These are phyloP conservation scores for Cyanoderma ruficeps DNA, from an alignment of 2,113 vertebrate genomes.

Conservation along the genomic window DNA sequence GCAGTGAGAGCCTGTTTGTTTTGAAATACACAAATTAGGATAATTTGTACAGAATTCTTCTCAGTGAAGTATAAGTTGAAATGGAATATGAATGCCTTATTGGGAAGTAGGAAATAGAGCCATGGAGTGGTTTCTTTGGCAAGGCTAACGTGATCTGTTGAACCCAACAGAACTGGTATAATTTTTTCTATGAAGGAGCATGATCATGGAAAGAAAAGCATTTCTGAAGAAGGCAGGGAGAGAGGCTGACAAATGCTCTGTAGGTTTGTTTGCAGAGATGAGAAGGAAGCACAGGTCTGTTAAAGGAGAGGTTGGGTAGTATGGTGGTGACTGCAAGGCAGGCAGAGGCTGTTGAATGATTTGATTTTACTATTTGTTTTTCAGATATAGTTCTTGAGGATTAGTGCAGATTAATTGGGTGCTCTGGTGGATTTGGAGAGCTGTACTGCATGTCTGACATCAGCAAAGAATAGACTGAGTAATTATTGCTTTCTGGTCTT, in stretches of 20 bases:
- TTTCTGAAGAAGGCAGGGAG: not conserved
- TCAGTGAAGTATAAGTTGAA: not conserved
- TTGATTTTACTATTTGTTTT: not conserved
- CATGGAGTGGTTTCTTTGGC: not conserved
- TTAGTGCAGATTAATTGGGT: constrained; percentile 36
- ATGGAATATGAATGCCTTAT: not conserved
- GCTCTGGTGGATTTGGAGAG: not conserved
- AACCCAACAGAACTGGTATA: not conserved
- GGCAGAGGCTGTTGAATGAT: not conserved
- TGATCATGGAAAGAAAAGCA: not conserved
- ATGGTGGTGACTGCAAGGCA: not conserved
- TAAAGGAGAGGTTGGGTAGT: not conserved
- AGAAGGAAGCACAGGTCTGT: not conserved
- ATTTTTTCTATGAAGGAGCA: not conserved
- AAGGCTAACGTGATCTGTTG: not conserved
- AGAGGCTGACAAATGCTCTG: not conserved
- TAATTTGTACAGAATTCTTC: not conserved
- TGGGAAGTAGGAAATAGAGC: not conserved
- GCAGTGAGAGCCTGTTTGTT: not conserved
- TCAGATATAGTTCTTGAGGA: not conserved
- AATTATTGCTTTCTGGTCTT: constrained; percentile 49
- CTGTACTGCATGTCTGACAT: constrained; percentile 3
- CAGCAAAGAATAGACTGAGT: constrained; percentile 13
- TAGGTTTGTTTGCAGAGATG: not conserved
- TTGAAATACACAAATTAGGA: not conserved